These are phyloP conservation scores for Antechinus stuartii DNA, from an alignment of 2,113 vertebrate genomes.

Conservation along the genomic window DNA sequence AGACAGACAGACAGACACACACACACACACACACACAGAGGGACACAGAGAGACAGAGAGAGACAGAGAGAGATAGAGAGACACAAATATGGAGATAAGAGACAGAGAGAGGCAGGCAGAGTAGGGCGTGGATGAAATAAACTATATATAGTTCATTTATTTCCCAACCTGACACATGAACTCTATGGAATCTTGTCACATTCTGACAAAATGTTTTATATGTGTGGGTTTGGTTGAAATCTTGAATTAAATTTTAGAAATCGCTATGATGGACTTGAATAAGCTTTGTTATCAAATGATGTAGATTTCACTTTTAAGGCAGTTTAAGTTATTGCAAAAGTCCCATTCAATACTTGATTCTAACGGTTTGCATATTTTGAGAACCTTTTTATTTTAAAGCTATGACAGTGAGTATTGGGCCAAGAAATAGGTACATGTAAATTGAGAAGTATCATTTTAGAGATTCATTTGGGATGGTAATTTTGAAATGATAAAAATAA, in stretches of 20 bases:
- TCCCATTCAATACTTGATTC: slow-evolving; percentile 2
- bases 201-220: slow-evolving; percentile 13
- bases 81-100: no score
- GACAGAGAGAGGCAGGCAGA: no score
- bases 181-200: slow-evolving; percentile 7
- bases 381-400: slow-evolving; percentile 30
- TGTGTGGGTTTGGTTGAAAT: background rate
- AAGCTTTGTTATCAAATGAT: slow-evolving; percentile 2
- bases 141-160: no score
- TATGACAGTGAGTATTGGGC: background rate
- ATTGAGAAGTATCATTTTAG: background rate
- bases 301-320: background rate
- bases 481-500: slow-evolving; percentile 4
- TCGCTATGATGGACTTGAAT: background rate
- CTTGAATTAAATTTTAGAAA: slow-evolving; percentile 15
- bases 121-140: no score
- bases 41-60: no score
- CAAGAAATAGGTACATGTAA: background rate
- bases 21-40: no score
- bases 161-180: background rate
- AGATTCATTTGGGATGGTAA: background rate
- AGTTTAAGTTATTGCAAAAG: slow-evolving; percentile 12
- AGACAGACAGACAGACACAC: no score
- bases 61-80: no score
- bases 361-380: background rate